phyloP scores from a whole-genome alignment of 2,797 vertebrate species.

The Dromococcyx pavoninus region DNA sequence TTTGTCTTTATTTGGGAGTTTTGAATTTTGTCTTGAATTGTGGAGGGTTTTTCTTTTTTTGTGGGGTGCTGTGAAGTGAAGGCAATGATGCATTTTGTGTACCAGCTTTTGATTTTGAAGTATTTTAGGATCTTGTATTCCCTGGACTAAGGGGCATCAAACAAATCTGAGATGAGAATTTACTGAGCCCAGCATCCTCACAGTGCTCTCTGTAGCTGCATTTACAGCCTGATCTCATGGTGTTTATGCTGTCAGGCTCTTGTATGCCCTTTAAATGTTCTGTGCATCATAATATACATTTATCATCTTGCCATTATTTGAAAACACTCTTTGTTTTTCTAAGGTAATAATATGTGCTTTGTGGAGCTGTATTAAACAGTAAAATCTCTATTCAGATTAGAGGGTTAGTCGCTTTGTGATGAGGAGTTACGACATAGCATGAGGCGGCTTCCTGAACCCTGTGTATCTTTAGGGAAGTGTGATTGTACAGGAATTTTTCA shows the following conservation, averaged over 20 bases:
- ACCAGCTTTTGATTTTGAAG: constrained; percentile 9
- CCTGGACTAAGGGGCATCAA: not conserved
- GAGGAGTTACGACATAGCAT: not conserved
- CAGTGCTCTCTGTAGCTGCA: not conserved
- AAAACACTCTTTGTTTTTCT: constrained; percentile 19
- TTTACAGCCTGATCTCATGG: not conserved
- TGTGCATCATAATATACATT: not conserved
- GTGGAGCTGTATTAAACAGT: constrained; percentile 18
- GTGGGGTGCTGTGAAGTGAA: not conserved
- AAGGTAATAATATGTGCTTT: not conserved
- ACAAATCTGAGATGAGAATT: not conserved
- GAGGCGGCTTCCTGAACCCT: not conserved
- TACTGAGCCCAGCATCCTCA: not conserved
- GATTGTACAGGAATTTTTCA: not conserved
- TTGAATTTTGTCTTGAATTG: not conserved
- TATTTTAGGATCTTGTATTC: not conserved
- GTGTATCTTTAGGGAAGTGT: not conserved
- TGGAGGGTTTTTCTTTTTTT: not conserved
- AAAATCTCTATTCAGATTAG: constrained; percentile 30
- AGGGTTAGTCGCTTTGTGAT: constrained; percentile 11
- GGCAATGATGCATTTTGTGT: not conserved
- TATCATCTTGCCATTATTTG: constrained; percentile 31
- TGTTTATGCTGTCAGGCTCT: not conserved
- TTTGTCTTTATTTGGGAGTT: not conserved
- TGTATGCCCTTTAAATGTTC: not conserved